Conservation (phyloP, 2,113 vertebrate genomes). For the Himantopus leucocephalus region DNA sequence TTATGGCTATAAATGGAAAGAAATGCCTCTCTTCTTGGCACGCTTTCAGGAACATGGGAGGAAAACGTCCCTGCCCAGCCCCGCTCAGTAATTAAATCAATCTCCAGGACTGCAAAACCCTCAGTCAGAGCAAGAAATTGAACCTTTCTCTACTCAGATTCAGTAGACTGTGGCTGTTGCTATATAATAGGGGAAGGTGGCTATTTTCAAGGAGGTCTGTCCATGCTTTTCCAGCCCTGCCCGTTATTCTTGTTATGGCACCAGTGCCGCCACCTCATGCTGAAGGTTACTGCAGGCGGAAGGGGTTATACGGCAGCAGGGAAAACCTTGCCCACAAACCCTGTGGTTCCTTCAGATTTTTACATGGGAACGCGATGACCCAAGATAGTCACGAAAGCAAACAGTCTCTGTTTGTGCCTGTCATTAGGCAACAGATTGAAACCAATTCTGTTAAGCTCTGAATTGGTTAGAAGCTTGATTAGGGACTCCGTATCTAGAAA, state of each 20-base stretch:
- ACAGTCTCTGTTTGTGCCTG: neutral
- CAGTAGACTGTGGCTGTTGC: neutral
- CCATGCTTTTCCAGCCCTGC: neutral
- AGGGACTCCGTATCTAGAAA: neutral
- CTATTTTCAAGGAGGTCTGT: neutral
- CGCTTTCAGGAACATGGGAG: neutral
- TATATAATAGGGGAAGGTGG: neutral
- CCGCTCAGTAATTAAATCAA: neutral
- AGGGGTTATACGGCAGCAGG: neutral
- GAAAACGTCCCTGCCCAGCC: neutral
- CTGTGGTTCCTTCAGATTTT: neutral
- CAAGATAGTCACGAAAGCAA: neutral
- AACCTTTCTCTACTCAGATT: neutral
- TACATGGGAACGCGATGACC: neutral
- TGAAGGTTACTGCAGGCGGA: neutral
- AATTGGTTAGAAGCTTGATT: neutral
- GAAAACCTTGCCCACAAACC: neutral
- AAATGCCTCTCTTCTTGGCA: neutral
- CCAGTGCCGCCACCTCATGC: neutral
- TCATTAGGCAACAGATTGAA: neutral
- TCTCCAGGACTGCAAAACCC: neutral
- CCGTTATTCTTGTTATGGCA: neutral
- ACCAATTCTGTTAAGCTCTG: neutral
- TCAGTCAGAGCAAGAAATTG: neutral
- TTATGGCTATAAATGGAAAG: neutral